Conservation (phyloP, 2,888 invertebrate species). For the Gymnocheta viridis region DNA sequence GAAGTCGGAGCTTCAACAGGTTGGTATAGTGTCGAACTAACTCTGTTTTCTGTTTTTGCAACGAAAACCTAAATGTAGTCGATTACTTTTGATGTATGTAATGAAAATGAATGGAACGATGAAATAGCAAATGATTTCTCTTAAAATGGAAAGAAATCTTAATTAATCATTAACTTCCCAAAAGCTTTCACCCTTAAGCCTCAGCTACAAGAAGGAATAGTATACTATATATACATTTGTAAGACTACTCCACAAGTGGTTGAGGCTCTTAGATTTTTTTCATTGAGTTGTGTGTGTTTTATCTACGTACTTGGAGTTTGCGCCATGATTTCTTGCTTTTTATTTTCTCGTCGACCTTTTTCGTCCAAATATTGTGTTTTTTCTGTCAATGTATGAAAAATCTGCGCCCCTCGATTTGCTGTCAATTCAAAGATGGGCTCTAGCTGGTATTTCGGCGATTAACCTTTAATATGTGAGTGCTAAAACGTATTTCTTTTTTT, state of each 20-base stretch:
- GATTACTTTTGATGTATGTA: constrained; percentile 45
- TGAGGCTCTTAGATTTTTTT: constrained; percentile 48
- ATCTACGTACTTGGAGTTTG: constrained; percentile 52
- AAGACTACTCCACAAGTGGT: constrained; percentile 22
- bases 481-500: constrained; percentile 37
- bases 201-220: constrained; percentile 33
- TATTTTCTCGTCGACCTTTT: constrained; percentile 64
- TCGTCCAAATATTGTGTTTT: constrained; percentile 61
- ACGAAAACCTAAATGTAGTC: constrained; percentile 43
- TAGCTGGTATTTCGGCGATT: constrained; percentile 60
- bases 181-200: constrained; percentile 34
- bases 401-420: constrained; percentile 60
- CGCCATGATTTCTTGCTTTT: constrained; percentile 46
- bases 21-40: constrained; percentile 74
- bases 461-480: constrained; percentile 62
- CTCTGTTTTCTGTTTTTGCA: constrained; percentile 56
- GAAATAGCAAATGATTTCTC: constrained; percentile 62
- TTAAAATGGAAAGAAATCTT: constrained; percentile 42
- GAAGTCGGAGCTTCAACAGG: constrained; percentile 81
- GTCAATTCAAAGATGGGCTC: constrained; percentile 60
- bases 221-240: constrained; percentile 1
- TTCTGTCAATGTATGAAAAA: constrained; percentile 49
- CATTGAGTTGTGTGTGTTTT: constrained; percentile 27
- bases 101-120: constrained; percentile 46
- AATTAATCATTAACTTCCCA: constrained; percentile 18